Base-by-base conservation (phyloP, 2,113 vertebrate species). In the Galbula dea region DNA sequence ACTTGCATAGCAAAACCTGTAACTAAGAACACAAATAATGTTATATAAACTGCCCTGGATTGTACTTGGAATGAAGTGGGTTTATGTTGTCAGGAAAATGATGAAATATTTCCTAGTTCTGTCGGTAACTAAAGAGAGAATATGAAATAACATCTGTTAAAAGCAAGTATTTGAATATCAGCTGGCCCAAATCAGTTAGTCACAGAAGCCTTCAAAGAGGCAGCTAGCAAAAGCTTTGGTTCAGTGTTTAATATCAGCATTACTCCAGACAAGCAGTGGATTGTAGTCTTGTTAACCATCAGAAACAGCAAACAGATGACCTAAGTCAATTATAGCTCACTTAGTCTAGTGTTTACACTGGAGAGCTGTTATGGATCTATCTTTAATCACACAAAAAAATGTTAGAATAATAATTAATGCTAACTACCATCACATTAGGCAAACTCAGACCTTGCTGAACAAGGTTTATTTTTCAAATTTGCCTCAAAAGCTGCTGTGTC, bases 391-490 rank as follows among this genome's bases (percentile, higher is more conserved):
- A 48, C 27, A 55, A 36, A 91, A n/a, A 91, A 73, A 23, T 48
- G 39, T 29, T 66, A 49, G 18, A 94, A 83, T 51, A 80, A 67
- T 54, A 89, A 89, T n/a, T 69, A 62, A 83, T 36, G 27, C 36
- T 83, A 76, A 72, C 69, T 1, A 4, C 48, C n/a, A 55, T 10
- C 51, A 45, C 43, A 69, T 80, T 51, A 79, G 45, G 41, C 20
- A 78, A 93, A 74, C 49, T 24, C 15, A 15, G 39, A 20, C 58
- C 68, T 74, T 77, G 55, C 51, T 3, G 2, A 80, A 80, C 17
- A 59, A 63, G 15, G 23, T 59, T 92, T 90, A 61, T 85, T 84
- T 93, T 49, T 32, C 83, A 72, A 86, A 86, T 73, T 43, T 89
- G 46, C 54, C 43, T 85, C 41, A 89, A 94, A 84, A 3, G 3